phyloP scores from a whole-genome alignment of 2,113 vertebrate species.

The Notiomystis cincta region DNA sequence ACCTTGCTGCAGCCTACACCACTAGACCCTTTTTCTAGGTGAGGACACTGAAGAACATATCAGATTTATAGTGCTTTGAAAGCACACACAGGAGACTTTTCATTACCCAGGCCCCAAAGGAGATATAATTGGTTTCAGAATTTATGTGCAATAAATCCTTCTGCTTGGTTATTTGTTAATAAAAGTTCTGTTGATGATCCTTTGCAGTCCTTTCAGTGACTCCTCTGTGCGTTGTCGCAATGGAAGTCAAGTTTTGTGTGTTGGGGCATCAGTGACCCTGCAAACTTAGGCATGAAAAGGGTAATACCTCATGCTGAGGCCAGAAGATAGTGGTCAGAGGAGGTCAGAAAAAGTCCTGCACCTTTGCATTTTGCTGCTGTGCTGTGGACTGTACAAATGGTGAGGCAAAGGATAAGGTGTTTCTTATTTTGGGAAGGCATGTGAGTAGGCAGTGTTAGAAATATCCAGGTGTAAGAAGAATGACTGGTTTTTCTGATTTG shows the following conservation, averaged over 20 bases:
- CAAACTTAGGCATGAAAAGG: background rate
- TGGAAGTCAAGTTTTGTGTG: background rate
- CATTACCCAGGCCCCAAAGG: background rate
- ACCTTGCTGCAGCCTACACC: background rate
- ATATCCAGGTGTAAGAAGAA: background rate
- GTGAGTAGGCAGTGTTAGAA: background rate
- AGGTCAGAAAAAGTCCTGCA: background rate
- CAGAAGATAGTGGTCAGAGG: background rate
- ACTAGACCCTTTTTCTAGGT: background rate
- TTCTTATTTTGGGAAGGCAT: background rate
- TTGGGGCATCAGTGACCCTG: background rate
- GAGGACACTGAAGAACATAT: background rate
- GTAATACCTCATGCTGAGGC: background rate
- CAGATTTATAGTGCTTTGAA: background rate
- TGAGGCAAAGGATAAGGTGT: background rate
- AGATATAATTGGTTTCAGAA: background rate
- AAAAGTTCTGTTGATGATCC: background rate
- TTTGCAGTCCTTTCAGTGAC: background rate
- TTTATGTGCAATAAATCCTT: slow-evolving; percentile 1
- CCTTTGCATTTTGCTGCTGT: background rate
- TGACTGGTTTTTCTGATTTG: background rate
- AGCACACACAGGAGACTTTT: background rate
- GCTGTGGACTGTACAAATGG: background rate
- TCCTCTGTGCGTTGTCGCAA: background rate
- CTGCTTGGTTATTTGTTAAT: background rate